A percentile compares a stretch with the other conserved stretches of the same genome.
These are phyloP conservation scores for Netelia melanura DNA, from an alignment of 2,888 invertebrate species.

Conservation along the genomic window DNA sequence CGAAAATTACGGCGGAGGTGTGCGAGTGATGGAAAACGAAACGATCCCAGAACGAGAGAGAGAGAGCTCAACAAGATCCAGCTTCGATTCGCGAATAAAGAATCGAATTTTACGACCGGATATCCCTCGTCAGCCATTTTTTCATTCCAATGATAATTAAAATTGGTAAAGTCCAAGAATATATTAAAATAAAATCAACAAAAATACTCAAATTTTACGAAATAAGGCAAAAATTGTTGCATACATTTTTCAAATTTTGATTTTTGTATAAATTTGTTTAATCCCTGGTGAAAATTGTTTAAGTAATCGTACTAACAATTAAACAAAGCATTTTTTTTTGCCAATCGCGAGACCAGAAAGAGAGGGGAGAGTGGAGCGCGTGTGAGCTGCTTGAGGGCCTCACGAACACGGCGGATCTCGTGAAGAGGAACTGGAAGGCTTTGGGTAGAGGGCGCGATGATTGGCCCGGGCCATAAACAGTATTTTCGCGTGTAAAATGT, in stretches of 20 bases:
- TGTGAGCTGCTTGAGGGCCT: neutral
- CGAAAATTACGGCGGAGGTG: constrained; percentile 63
- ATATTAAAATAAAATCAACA: neutral
- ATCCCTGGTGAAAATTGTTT: too few species aligned
- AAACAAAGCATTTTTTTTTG: constrained; percentile 41
- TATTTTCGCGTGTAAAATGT: constrained; percentile 83
- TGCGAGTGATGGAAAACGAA: constrained; percentile 65
- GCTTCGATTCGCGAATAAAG: constrained; percentile 20
- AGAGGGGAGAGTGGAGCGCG: neutral
- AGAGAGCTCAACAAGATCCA: constrained; percentile 43
- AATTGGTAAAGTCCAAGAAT: neutral
- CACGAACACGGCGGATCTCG: neutral
- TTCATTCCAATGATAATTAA: neutral
- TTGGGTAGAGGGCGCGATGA: constrained; percentile 77
- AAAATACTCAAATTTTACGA: neutral
- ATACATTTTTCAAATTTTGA: too few species aligned
- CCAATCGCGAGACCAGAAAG: neutral
- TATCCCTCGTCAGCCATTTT: neutral
- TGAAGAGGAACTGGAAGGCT: constrained; percentile 65
- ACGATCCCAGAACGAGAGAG: neutral
- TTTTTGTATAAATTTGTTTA: too few species aligned
- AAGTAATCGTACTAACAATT: constrained; percentile 37
- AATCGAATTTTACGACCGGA: constrained; percentile 8
- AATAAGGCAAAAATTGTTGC: too few species aligned
- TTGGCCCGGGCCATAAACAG: constrained; percentile 80